These are phyloP conservation scores for Isichthys henryi DNA, from an alignment of 2,113 vertebrate species.

Conservation along the genomic window DNA sequence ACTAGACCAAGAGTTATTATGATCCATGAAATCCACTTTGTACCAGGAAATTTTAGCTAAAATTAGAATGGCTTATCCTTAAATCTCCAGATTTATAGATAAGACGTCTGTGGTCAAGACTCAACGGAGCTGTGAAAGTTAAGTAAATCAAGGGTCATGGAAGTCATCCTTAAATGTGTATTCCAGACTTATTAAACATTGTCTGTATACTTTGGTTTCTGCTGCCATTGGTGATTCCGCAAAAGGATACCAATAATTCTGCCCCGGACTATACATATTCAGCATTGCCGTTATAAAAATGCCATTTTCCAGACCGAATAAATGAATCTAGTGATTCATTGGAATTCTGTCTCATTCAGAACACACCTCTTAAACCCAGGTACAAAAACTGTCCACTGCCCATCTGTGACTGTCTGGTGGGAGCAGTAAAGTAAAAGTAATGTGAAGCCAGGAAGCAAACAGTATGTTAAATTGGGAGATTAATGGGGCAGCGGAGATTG, in stretches of 20 bases:
- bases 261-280: background rate
- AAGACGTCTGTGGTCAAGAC: background rate
- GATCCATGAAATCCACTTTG: background rate
- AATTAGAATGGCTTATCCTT: background rate
- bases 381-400: background rate
- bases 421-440: background rate
- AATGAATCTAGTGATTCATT: background rate
- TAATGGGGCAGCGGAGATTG: background rate
- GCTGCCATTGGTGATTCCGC: background rate
- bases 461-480: background rate
- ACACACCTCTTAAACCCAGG: background rate
- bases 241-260: background rate
- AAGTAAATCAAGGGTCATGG: background rate
- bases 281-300: background rate
- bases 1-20: background rate
- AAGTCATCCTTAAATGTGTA: background rate
- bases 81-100: background rate
- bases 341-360: background rate
- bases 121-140: background rate
- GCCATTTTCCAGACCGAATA: background rate
- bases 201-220: background rate
- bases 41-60: background rate
- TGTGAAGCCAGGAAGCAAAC: background rate
- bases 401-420: background rate
- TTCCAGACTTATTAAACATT: background rate